Evolutionary conservation across 2,888 invertebrate genomes (phyloP).

Genomic region (Leptura quadrifasciata): DNA sequence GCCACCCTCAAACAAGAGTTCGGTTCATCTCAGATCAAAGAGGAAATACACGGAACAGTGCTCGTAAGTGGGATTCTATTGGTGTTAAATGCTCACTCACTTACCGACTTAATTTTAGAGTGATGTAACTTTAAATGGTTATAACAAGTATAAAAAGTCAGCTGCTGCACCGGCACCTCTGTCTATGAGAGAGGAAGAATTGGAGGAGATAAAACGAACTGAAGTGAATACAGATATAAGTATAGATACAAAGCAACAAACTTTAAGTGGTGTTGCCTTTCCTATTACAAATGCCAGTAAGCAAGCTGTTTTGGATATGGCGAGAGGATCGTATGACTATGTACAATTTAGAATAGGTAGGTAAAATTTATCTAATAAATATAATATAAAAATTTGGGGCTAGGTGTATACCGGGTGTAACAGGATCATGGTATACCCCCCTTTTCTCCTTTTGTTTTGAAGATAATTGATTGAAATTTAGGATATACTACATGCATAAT

Average conservation of each 20-base stretch:
- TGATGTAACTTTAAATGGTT: slow-evolving; percentile 89
- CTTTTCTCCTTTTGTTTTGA: no score
- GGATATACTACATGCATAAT: no score
- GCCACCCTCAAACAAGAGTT: slow-evolving; percentile 98
- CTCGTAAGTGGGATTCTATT: slow-evolving; percentile 74
- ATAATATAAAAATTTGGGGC: no score
- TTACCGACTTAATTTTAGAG: slow-evolving; percentile 74
- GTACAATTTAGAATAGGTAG: slow-evolving; percentile 39
- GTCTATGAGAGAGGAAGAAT: slow-evolving; percentile 90
- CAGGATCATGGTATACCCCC: no score
- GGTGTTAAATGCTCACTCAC: neutral
- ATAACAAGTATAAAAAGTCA: slow-evolving; percentile 85
- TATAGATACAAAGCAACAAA: slow-evolving; percentile 90
- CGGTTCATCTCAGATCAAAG: slow-evolving; percentile 93
- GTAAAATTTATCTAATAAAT: neutral
- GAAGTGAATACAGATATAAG: slow-evolving; percentile 84
- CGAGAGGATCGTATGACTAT: slow-evolving; percentile 87
- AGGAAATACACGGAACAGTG: slow-evolving; percentile 94
- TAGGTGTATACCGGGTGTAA: no score
- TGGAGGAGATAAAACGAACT: slow-evolving; percentile 85
- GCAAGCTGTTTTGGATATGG: slow-evolving; percentile 84
- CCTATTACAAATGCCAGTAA: slow-evolving; percentile 90
- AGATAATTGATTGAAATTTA: no score
- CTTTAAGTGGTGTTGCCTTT: slow-evolving; percentile 92
- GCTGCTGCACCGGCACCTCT: slow-evolving; percentile 92